phyloP scores from a whole-genome alignment of 2,888 invertebrate species.

The Caradrina kadenii region DNA sequence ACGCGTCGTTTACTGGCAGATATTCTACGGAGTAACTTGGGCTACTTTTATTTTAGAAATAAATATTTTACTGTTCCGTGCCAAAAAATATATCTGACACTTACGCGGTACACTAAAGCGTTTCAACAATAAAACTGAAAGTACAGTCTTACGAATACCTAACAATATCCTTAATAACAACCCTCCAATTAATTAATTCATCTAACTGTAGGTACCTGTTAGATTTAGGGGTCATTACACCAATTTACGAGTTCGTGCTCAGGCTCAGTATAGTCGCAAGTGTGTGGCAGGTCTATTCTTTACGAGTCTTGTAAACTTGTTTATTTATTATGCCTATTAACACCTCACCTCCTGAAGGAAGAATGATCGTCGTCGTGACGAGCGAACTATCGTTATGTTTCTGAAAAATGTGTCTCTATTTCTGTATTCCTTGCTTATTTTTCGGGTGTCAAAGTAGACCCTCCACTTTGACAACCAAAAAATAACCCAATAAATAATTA shows the following conservation, averaged over 20 bases:
- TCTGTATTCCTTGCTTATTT: not conserved
- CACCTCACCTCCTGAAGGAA: slow-evolving; percentile 24
- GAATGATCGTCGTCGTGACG: slow-evolving; percentile 10
- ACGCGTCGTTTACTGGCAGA: too few species aligned
- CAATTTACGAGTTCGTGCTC: slow-evolving; percentile 36
- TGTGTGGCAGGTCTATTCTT: slow-evolving; percentile 31
- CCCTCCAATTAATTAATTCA: slow-evolving; percentile 13
- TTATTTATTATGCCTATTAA: slow-evolving; percentile 60
- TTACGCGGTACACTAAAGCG: too few species aligned
- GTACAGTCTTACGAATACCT: not conserved
- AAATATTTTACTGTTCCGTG: too few species aligned
- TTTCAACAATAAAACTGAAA: not conserved
- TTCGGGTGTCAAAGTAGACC: not conserved
- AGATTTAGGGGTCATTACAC: slow-evolving; percentile 19
- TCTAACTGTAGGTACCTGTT: not conserved
- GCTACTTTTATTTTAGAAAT: too few species aligned
- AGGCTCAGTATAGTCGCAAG: slow-evolving; percentile 20
- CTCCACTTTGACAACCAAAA: too few species aligned
- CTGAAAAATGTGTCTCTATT: slow-evolving; percentile 14
- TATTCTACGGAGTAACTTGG: too few species aligned
- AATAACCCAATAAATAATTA: too few species aligned
- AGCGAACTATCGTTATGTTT: not conserved
- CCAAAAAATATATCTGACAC: too few species aligned
- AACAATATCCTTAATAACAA: not conserved
- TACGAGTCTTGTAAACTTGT: slow-evolving; percentile 50